Conservation (phyloP, 2,888 invertebrate genomes). For the Chymomyza procnemis region DNA sequence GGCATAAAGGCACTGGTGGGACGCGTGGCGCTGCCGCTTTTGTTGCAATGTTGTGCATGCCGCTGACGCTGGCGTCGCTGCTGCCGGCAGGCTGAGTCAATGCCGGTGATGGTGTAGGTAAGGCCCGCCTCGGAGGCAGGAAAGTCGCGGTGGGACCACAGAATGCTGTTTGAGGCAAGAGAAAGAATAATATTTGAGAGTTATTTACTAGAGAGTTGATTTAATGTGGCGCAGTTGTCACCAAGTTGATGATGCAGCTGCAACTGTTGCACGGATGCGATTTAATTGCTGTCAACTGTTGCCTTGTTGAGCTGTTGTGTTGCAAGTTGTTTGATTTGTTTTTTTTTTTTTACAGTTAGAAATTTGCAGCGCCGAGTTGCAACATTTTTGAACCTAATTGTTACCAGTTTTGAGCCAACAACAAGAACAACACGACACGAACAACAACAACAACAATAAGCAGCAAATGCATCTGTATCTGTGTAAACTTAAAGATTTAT, state of each 20-base stretch:
- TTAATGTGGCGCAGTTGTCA: conserved; percentile 35
- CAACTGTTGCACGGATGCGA: conserved; percentile 15
- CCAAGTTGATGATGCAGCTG: conserved; percentile 1
- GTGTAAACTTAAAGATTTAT: conserved; percentile 57
- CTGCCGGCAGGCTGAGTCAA: conserved; percentile 58
- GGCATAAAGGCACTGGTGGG: conserved; percentile 64
- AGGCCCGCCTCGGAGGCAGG: conserved; percentile 77
- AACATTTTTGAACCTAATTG: conserved; percentile 28
- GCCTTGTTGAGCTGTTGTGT: conserved; percentile 17
- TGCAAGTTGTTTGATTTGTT: conserved; percentile 35
- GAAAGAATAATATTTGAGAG: conserved; percentile 14
- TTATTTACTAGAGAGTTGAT: conserved; percentile 27
- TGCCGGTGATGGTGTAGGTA: conserved; percentile 77
- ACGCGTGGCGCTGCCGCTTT: conserved; percentile 51
- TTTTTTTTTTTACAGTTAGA: conserved; percentile 68
- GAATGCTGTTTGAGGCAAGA: conserved; percentile 38
- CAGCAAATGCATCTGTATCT: conserved; percentile 15
- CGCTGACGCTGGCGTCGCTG: conserved; percentile 63
- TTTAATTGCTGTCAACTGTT: conserved; percentile 37
- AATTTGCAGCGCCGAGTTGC: conserved; percentile 29
- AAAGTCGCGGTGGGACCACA: conserved; percentile 77
- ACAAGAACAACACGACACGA: conserved; percentile 38
- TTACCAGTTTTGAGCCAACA: conserved; percentile 41
- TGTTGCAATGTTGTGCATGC: conserved; percentile 61
- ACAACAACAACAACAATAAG: conserved; percentile 37